Conservation (phyloP, 2,888 invertebrate species). For the Willowsia nigromaculata region DNA sequence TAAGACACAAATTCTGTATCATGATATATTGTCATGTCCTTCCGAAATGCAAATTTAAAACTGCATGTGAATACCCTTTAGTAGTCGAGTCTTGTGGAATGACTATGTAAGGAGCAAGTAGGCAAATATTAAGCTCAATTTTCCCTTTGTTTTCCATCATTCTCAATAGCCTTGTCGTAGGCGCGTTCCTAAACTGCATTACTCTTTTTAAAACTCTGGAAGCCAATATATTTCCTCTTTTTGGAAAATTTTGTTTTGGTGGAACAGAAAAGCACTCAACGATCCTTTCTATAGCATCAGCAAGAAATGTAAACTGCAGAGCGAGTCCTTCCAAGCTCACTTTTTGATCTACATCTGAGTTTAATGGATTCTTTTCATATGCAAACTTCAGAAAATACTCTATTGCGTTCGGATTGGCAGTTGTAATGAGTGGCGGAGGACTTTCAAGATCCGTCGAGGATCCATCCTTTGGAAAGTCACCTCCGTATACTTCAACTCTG, state of each 20-base stretch:
- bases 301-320: conserved; percentile 62
- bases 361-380: conserved; percentile 58
- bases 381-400: conserved; percentile 58
- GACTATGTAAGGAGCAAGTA: conserved; percentile 92
- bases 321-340: conserved; percentile 57
- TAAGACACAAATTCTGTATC: not conserved
- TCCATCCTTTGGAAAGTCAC: conserved; percentile 25
- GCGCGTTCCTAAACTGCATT: conserved; percentile 42
- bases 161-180: conserved; percentile 2
- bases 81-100: conserved; percentile 85
- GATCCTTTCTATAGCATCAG: conserved; percentile 44
- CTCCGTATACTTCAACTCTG: conserved; percentile 56
- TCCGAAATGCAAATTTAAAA: too few species aligned
- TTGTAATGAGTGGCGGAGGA: conserved; percentile 57
- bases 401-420: conserved; percentile 19
- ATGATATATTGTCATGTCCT: too few species aligned
- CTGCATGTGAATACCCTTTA: conserved; percentile 14
- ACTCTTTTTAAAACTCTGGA: conserved; percentile 39
- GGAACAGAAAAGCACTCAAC: conserved; percentile 47
- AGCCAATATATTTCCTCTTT: conserved; percentile 22
- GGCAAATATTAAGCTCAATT: conserved; percentile 83
- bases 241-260: not conserved
- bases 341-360: conserved; percentile 59
- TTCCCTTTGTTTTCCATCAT: conserved; percentile 67
- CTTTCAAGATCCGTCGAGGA: not conserved